A percentile compares a stretch with the other conserved stretches of the same genome.
phyloP scores from a whole-genome alignment of 2,113 vertebrate genomes.

The Brachypteracias leptosomus region DNA sequence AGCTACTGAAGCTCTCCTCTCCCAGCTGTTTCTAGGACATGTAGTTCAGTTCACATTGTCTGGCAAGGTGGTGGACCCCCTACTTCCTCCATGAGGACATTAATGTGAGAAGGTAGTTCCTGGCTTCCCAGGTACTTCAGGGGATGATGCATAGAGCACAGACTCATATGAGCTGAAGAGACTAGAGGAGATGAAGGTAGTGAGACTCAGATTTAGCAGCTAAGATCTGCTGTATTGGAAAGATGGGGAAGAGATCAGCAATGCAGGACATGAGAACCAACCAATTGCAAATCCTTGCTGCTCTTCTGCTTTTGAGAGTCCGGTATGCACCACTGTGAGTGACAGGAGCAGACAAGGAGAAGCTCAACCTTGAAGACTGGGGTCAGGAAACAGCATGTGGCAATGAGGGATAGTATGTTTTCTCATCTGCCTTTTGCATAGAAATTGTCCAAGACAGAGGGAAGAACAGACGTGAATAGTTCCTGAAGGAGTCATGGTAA shows the following conservation, averaged over 20 bases:
- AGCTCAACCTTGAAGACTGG: neutral
- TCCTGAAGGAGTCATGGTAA: neutral
- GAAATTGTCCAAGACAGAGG: neutral
- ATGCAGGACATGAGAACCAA: neutral
- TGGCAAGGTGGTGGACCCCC: neutral
- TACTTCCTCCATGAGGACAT: neutral
- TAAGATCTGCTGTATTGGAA: neutral
- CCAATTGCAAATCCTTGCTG: neutral
- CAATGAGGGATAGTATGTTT: neutral
- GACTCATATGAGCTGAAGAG: neutral
- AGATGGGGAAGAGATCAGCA: neutral
- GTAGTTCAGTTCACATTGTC: neutral
- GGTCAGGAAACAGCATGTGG: neutral
- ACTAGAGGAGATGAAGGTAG: neutral
- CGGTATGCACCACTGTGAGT: neutral
- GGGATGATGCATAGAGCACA: rapidly evolving
- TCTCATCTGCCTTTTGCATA: neutral
- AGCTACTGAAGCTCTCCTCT: neutral
- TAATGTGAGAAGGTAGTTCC: neutral
- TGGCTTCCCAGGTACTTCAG: neutral
- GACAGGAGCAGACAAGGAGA: neutral
- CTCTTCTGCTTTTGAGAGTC: neutral
- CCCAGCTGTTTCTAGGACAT: neutral
- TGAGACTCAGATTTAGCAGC: neutral
- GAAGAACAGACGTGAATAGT: neutral